Percentiles rank a stretch among this genome's conserved stretches.
Evolutionary conservation across 2,113 vertebrate species (phyloP).

Genomic region (Etheostoma cragini): DNA sequence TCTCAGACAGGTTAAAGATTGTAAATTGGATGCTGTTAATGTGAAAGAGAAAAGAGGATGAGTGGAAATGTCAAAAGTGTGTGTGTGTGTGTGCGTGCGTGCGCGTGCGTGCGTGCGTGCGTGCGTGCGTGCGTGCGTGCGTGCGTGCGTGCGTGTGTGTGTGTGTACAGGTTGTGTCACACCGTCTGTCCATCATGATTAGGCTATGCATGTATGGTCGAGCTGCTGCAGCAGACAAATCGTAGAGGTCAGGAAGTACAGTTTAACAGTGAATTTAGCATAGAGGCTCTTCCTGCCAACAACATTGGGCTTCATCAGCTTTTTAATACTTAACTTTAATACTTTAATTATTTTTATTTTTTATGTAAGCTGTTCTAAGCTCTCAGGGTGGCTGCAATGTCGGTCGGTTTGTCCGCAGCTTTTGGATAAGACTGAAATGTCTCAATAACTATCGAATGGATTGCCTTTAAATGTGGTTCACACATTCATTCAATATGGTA

Average conservation of each 20-base stretch:
- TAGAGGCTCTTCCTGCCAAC: neutral
- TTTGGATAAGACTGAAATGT: too few relatives aligned
- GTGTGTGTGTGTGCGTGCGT: slow-evolving; percentile 9
- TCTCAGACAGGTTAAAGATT: slow-evolving; percentile 34
- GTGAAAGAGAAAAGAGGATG: slow-evolving; percentile 1
- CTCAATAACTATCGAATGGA: too few relatives aligned
- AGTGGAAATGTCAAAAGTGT: neutral
- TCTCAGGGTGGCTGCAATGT: neutral
- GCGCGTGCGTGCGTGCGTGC: slow-evolving; percentile 5
- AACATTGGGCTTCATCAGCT: neutral
- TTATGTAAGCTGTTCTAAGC: neutral
- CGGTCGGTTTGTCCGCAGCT: neutral
- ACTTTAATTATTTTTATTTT: neutral
- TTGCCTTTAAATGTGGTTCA: too few relatives aligned
- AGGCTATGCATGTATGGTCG: slow-evolving; percentile 37
- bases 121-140: slow-evolving; percentile 21
- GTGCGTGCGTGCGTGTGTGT: slow-evolving; percentile 1
- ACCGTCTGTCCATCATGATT: slow-evolving; percentile 32
- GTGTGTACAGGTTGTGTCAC: neutral
- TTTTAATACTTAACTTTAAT: neutral
- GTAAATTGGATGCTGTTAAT: slow-evolving; percentile 28
- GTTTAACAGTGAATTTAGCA: neutral
- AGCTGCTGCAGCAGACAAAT: slow-evolving; percentile 27
- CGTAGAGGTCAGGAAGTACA: slow-evolving; percentile 29
- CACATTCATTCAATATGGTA: too few relatives aligned